Evolutionary conservation across 2,888 invertebrate genomes (phyloP), one percentile per base, ranked within the genome.

Genomic region (Candidula unifasciata): DNA sequence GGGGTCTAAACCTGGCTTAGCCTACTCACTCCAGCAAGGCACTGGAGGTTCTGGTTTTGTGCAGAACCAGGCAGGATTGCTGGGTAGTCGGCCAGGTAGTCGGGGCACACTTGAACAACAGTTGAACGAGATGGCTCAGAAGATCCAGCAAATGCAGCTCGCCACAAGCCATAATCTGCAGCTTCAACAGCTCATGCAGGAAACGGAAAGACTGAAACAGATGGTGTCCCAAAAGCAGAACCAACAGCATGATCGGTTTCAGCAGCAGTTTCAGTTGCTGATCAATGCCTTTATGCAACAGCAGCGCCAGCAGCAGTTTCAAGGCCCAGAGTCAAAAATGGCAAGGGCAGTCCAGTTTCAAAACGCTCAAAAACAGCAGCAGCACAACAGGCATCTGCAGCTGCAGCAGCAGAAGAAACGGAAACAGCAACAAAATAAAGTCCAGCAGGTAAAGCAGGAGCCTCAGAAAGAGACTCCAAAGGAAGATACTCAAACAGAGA

Each of bases 211-310:
- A n/a, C 68, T 82, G 2, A 82, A 68, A 37, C 82, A 82, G n/a
- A 33, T 82, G 27, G 52, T 82, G 8, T 66, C 68, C 24, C 82
- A 82, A 66, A 82, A 82, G 35, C 64, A 78, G 5, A 24, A 64
- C 44, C 82, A 82, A 54, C 77, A 82, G 33, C 82, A 77, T 24
- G 82, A 82, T 57, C 76, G 66, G 3, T 82, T 82, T 54, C 82
- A 82, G 68, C 77, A 82, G 6, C 82, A 82, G 76, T 82, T 82
- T 27, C 82, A 82, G 66, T n/a, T 76, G 6, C 77, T 82, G 33
- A 82, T 82, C 18, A 82, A 82, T 54, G 66, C 82, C 16, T 82
- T 82, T 54, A 44, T 82, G 82, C 82, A 82, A n/a, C 82, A 82
- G 44, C 82, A 82, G 35, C 76, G 60, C 44, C 76, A 77, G 68